Conservation (phyloP, 92 coral and sea anemone species). For the Blastomussa wellsi region DNA sequence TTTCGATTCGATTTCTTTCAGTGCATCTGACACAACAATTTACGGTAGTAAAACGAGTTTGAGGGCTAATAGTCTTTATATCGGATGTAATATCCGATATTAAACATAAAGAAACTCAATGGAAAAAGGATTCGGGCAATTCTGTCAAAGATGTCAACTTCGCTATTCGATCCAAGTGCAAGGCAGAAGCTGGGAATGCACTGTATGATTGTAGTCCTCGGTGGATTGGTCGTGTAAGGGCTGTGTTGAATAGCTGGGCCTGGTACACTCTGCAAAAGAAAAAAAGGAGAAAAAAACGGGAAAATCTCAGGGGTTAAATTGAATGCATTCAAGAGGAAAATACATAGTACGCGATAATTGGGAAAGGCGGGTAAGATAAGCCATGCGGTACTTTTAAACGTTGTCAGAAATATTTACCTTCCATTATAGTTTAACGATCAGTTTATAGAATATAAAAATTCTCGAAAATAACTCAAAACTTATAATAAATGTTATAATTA, state of each 20-base stretch:
- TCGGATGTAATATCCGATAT: conserved; percentile 57
- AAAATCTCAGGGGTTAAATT: no score
- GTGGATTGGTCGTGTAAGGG: conserved; percentile 69
- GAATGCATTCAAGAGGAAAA: no score
- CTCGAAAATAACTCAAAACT: no score
- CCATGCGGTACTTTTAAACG: no score
- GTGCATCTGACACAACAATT: background rate
- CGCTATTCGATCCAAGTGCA: conserved; percentile 39
- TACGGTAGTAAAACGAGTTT: background rate
- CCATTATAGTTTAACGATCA: no score
- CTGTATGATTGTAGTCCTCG: conserved; percentile 46
- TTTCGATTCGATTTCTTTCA: no score
- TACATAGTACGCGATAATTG: no score
- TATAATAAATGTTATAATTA: no score
- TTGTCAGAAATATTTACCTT: no score
- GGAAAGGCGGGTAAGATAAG: no score
- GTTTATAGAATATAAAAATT: no score
- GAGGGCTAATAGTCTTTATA: conserved; percentile 23
- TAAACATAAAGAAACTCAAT: conserved; percentile 57
- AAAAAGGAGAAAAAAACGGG: no score
- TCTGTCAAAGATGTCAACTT: conserved; percentile 68
- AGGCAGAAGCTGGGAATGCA: conserved; percentile 46
- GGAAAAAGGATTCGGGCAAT: conserved; percentile 70
- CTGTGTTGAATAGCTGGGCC: conserved; percentile 80
- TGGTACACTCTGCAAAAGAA: conserved; percentile 54